Base-by-base conservation (phyloP, 2,888 invertebrate species). In the Drosophila quinaria region DNA sequence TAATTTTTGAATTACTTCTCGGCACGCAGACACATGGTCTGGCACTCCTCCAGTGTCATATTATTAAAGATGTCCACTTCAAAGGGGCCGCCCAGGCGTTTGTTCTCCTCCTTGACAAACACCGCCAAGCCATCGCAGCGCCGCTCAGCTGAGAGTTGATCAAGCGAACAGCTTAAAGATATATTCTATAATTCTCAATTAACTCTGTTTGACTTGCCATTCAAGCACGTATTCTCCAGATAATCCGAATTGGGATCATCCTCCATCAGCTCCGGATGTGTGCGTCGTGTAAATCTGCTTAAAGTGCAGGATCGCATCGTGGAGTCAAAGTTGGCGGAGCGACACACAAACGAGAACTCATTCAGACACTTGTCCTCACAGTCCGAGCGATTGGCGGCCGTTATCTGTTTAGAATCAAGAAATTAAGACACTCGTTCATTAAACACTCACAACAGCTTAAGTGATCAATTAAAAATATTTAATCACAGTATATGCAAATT, bases 361-460 rank as follows among this genome's bases (percentile, higher is more conserved):
- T 97, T 97, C 69, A 98, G 92, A 90, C 98, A 98, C 90, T 96
- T 96, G 90, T 97, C 97, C 92, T 97, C 97, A 90, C 97, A 98
- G 87, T 97, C 97, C 3, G 96, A 97, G 70, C 97, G 94, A 92
- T 98, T 97, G 3, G 96, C 95, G 0, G 97, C 97, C 83, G 96
- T 96, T 44, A 93, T 92, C 92, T 92, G 65, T 2, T 11, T 0
- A 15, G 11, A 29, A 25, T 19, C 17, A 29, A 49, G 29, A 9
- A 10, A 55, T 50, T 11, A 25, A 6, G 25, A 25, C 0, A 25
- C 6, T 25, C 25, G 1, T 25, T 5, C 25, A 25, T 25, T 5
- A 25, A 25, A 6, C 6, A 25, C 25, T 25, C 25, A 25, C 25
- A 25, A 5, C 25, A 25, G 25, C 22, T 25, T 25, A 25, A 25